Evolutionary conservation across 1,140 invertebrate genomes (phyloP).

Genomic region (Leguminivora glycinivorella): DNA sequence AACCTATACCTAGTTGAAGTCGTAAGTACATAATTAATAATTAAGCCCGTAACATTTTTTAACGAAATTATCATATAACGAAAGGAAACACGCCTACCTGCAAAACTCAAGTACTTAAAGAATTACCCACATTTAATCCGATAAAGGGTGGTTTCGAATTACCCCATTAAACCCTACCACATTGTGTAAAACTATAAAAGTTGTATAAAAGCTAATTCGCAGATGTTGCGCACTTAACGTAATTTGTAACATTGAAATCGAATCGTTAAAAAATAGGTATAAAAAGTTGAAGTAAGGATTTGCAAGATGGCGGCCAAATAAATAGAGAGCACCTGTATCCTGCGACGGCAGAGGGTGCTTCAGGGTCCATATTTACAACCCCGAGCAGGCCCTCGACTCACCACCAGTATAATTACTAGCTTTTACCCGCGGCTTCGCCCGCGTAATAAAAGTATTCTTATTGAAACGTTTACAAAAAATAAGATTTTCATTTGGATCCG

Average conservation of each 20-base stretch:
- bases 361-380: slow-evolving; percentile 3
- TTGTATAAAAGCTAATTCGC: slow-evolving; percentile 36
- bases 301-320: slow-evolving; percentile 50
- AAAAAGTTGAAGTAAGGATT: slow-evolving; percentile 41
- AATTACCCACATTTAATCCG: slow-evolving; percentile 4
- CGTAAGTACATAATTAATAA: too few relatives aligned
- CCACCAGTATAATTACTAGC: not conserved
- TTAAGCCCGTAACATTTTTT: too few relatives aligned
- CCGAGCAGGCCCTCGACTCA: not conserved
- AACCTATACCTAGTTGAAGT: too few relatives aligned
- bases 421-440: too few relatives aligned
- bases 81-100: not conserved
- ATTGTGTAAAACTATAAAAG: slow-evolving; percentile 30
- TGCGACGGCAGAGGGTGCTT: slow-evolving; percentile 30
- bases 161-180: not conserved
- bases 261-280: slow-evolving; percentile 35
- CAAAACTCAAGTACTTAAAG: not conserved
- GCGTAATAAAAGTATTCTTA: too few relatives aligned
- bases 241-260: slow-evolving; percentile 31
- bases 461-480: too few relatives aligned
- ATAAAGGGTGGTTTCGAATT: slow-evolving; percentile 16
- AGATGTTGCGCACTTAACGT: slow-evolving; percentile 29
- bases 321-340: slow-evolving; percentile 62
- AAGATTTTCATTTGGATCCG: too few relatives aligned
- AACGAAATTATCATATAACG: too few relatives aligned